Evolutionary conservation across 1,140 invertebrate species (phyloP), one percentile per base, ranked within the genome.

Genomic region (Chelonus insularis): DNA sequence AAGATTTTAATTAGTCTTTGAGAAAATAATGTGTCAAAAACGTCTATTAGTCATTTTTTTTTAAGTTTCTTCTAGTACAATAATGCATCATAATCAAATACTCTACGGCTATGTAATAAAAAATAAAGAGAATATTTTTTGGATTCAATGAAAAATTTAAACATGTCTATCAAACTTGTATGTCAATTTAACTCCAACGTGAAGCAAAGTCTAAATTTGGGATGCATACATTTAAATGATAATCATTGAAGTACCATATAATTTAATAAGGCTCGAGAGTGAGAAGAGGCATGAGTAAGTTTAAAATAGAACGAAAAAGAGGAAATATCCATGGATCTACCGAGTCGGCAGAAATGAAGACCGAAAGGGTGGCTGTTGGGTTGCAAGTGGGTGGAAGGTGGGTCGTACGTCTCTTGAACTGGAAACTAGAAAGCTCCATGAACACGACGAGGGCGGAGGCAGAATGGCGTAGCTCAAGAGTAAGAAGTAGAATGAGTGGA

Each of bases 161-260:
- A 36, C 16, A 54, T 36, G 18, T 18, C 32, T 36, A 54, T 11
- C 37, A n/a, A n/a, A n/a, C n/a, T n/a, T n/a, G n/a, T n/a, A n/a
- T n/a, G n/a, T n/a, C n/a, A n/a, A n/a, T n/a, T n/a, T n/a, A n/a
- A n/a, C n/a, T n/a, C n/a, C n/a, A n/a, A n/a, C n/a, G n/a, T n/a
- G n/a, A n/a, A n/a, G n/a, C n/a, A n/a, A n/a, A n/a, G n/a, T n/a
- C n/a, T n/a, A n/a, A n/a, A n/a, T n/a, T n/a, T n/a, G n/a, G n/a
- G n/a, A n/a, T n/a, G n/a, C n/a, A n/a, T n/a, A n/a, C n/a, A 70
- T 70, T 68, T 67, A 67, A 70, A 70, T 70, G 61, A 66, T 68
- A 70, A 70, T 70, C 58, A 66, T 52, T 62, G 43, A 67, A 63
- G 58, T 57, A 57, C 14, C 4, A 16, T 14, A 16, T 16, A 43